Conservation (phyloP, 2,797 vertebrate genomes). For the Artibeus lituratus region DNA sequence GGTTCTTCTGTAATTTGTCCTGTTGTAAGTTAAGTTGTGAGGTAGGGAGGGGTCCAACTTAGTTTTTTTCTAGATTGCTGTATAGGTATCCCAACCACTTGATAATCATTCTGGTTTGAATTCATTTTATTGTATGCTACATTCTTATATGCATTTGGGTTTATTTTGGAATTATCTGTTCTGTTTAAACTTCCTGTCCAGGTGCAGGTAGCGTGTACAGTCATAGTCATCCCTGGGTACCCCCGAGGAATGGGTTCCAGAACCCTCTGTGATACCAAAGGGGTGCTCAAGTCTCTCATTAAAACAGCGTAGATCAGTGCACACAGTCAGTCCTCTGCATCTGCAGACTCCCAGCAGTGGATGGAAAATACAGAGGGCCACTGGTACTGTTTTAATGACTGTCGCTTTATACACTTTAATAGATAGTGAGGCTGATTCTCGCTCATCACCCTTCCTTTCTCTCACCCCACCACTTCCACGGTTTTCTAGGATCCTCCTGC, state of each 20-base stretch:
- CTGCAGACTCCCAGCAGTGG: not conserved
- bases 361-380: not conserved
- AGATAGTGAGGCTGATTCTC: not conserved
- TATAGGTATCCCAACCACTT: not conserved
- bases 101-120: not conserved
- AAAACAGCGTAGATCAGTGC: not conserved
- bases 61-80: not conserved
- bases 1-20: not conserved
- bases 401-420: not conserved
- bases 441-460: not conserved
- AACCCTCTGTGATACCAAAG: not conserved
- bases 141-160: not conserved
- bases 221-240: not conserved
- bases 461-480: not conserved
- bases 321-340: not conserved
- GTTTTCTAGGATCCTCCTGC: not conserved
- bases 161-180: conserved; percentile 11
- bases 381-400: not conserved
- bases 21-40: not conserved
- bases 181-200: not conserved
- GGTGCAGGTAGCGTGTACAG: not conserved
- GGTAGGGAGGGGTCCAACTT: not conserved
- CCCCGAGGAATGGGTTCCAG: not conserved
- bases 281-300: not conserved
- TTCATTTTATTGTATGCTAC: not conserved